A percentile compares a stretch with the other conserved stretches of the same genome.
Conservation (phyloP, 2,888 invertebrate genomes). For the Carpatolechia fugitivella region DNA sequence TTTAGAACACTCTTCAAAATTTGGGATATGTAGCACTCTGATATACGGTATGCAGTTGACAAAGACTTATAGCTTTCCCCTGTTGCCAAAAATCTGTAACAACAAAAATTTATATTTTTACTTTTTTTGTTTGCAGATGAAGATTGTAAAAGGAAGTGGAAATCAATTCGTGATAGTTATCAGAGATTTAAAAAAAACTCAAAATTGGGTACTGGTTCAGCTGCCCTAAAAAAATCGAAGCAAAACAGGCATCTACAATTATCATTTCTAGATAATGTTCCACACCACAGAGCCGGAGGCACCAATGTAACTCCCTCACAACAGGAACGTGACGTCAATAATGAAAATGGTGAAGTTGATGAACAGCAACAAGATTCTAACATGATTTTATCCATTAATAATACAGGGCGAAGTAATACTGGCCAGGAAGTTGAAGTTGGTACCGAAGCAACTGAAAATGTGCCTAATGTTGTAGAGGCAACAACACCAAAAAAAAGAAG, state of each 20-base stretch:
- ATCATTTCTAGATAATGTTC: conserved; percentile 17
- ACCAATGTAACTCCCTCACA: conserved; percentile 10
- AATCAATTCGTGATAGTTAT: conserved; percentile 18
- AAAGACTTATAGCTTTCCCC: conserved; percentile 21
- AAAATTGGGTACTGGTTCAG: conserved; percentile 19
- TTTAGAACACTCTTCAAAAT: conserved; percentile 18
- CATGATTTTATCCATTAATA: background rate
- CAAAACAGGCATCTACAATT: conserved; percentile 16
- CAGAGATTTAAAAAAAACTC: conserved; percentile 19
- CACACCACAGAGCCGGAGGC: conserved; percentile 16
- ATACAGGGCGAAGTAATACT: background rate
- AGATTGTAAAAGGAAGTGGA: conserved; percentile 19
- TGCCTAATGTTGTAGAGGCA: conserved; percentile 2
- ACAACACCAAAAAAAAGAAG: background rate
- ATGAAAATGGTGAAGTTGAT: conserved; percentile 15
- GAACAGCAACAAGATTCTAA: conserved; percentile 12
- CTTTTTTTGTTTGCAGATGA: conserved; percentile 19
- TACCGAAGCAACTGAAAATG: conserved; percentile 5
- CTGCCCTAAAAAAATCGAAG: conserved; percentile 15
- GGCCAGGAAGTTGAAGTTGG: conserved; percentile 5
- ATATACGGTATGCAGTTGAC: conserved; percentile 22
- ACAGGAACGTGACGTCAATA: conserved; percentile 7
- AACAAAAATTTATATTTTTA: conserved; percentile 7
- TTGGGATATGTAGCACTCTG: conserved; percentile 23
- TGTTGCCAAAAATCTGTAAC: conserved; percentile 17